Base-by-base conservation (phyloP, 2,113 vertebrate genomes). In the Amphilophus citrinellus region DNA sequence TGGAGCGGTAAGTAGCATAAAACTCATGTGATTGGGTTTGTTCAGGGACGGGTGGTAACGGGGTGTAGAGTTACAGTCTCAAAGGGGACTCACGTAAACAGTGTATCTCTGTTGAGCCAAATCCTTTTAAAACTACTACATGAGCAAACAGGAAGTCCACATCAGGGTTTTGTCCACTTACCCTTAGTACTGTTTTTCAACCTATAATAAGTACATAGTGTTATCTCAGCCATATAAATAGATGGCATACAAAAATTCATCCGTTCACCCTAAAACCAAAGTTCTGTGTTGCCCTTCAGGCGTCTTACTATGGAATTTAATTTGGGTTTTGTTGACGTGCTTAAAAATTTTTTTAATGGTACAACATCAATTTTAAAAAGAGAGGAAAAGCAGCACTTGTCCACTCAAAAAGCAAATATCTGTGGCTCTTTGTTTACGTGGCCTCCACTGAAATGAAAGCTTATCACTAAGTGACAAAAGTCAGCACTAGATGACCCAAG, bases 1-100 rank as follows among this genome's bases (percentile, higher is more conserved):
- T 92, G 95, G 96, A 93, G 95, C 93, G 97, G 97, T 98, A 97
- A 98, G 97, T 98, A 98, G 96, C 94, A 96, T 96, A 97, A 94
- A 96, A 96, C 96, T 97, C 92, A 94, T 94, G 94, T 96, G 96
- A 94, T 95, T 95, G 94, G 95, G 92, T 95, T 94, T 94, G 84
- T 92, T 93, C 61, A 90, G 94, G 92, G 93, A 89, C 76, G 94
- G 95, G 92, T 89, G 91, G 89, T 88, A 71, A 83, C 22, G 76
- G 92, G 93, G 90, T 86, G 78, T 88, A 90, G 77, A 88, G 56
- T 85, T 90, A 84, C 42, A 88, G 53, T 84, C 73, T 84, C 78
- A 71, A 75, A 65, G 57, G 65, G 58, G 76, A 77, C 78, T 63
- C 27, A 71, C 86, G 75, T 86, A 89, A 88, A 88, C 71, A 90